Conservation (phyloP, 2,113 vertebrate species). For the Mastomys coucha region DNA sequence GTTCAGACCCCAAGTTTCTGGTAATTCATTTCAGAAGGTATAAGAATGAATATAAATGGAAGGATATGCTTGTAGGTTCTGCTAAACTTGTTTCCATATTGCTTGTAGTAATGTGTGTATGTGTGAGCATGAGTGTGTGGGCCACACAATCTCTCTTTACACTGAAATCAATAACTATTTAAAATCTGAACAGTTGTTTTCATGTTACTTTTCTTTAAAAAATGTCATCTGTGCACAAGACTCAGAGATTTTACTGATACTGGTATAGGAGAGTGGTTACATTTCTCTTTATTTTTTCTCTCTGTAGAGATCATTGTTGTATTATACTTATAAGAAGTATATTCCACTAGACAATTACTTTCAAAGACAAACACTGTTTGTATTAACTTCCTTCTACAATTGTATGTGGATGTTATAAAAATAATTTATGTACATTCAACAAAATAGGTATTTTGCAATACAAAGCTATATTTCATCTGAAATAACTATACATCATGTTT, state of each 20-base stretch:
- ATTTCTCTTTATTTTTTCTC: slow-evolving; percentile 11
- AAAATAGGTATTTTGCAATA: slow-evolving; percentile 6
- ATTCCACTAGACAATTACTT: neutral
- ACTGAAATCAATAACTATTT: neutral
- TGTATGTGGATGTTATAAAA: neutral
- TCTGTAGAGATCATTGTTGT: neutral
- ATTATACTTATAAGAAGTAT: neutral
- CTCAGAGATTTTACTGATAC: neutral
- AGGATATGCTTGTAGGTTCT: neutral
- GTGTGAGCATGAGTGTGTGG: neutral
- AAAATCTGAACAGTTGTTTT: neutral
- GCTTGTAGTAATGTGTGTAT: neutral
- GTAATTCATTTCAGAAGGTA: neutral
- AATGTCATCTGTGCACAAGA: neutral
- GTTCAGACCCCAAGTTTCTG: neutral
- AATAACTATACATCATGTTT: slow-evolving; percentile 55
- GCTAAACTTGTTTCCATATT: neutral
- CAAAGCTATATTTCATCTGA: neutral
- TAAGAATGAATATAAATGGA: neutral
- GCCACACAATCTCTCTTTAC: neutral
- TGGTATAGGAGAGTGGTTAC: neutral
- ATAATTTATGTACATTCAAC: neutral
- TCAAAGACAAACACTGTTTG: neutral
- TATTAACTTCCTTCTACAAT: slow-evolving; percentile 2
- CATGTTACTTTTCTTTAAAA: neutral